phyloP scores from a whole-genome alignment of 1,140 invertebrate species.

The Caenorhabditis inopinata region DNA sequence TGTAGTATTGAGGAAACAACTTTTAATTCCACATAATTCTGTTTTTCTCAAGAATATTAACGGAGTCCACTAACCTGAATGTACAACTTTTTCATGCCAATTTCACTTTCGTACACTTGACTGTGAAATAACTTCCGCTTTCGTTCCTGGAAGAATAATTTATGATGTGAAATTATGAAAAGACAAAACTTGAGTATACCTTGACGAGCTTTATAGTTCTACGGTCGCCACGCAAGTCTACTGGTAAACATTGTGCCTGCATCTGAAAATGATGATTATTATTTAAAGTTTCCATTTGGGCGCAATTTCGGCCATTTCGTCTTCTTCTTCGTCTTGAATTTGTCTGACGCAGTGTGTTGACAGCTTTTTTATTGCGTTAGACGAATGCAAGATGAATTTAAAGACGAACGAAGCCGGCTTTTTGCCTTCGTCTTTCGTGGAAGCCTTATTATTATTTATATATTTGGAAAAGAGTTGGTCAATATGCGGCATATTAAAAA shows the following conservation, averaged over 20 bases:
- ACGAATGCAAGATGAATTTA: too few species aligned
- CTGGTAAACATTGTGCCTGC: constrained; percentile 62
- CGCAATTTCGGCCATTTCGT: too few species aligned
- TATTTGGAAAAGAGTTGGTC: too few species aligned
- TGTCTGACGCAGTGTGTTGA: too few species aligned
- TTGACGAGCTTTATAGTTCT: constrained; percentile 67
- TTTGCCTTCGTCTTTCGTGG: too few species aligned
- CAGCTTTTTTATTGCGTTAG: not conserved
- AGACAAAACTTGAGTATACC: too few species aligned
- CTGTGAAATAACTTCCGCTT: constrained; percentile 75
- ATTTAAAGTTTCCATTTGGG: too few species aligned
- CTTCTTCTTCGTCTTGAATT: too few species aligned
- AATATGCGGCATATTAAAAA: too few species aligned
- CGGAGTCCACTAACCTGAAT: constrained; percentile 71
- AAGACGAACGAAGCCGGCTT: too few species aligned
- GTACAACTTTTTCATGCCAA: constrained; percentile 75
- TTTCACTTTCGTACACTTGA: constrained; percentile 74
- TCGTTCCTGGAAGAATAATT: constrained; percentile 72
- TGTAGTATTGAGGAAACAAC: not conserved
- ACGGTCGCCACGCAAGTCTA: constrained; percentile 62
- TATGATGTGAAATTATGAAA: not conserved
- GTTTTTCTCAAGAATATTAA: not conserved
- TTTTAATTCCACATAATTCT: not conserved
- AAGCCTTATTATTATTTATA: too few species aligned
- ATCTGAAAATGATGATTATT: constrained; percentile 45